A percentile compares a stretch with the other conserved stretches of the same genome.
Conservation (phyloP, 2,113 vertebrate genomes). For the Perca schrenkii region DNA sequence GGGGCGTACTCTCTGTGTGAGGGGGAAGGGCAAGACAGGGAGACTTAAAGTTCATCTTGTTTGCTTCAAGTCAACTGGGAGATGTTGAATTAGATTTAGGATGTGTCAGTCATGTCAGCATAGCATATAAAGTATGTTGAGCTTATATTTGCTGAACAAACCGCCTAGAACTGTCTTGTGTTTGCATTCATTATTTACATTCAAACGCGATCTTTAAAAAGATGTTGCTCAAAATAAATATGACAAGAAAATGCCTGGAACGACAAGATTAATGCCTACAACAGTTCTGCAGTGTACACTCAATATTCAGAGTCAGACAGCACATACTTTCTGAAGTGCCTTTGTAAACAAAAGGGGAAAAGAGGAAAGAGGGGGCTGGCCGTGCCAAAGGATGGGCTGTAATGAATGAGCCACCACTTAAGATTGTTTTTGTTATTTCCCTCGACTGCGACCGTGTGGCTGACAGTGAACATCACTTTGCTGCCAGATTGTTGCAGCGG, state of each 20-base stretch:
- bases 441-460: conserved; percentile 63
- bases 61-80: conserved; percentile 30
- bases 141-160: neutral
- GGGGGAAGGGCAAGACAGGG: conserved; percentile 17
- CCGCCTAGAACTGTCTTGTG: neutral
- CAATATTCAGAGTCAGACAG: conserved; percentile 55
- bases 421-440: conserved; percentile 80
- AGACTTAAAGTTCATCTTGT: conserved; percentile 43
- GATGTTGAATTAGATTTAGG: conserved; percentile 11
- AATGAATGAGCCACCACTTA: conserved; percentile 74
- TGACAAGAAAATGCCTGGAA: conserved; percentile 5
- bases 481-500: conserved; percentile 64
- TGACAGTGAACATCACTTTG: conserved; percentile 77
- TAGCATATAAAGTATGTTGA: neutral
- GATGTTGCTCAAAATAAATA: conserved; percentile 19
- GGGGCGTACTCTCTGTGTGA: conserved; percentile 89
- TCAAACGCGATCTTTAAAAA: conserved; percentile 37
- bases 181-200: conserved; percentile 7
- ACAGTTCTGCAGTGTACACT: conserved; percentile 26
- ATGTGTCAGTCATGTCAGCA: conserved; percentile 6
- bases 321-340: conserved; percentile 66
- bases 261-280: neutral
- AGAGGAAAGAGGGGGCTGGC: conserved; percentile 59
- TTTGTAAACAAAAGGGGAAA: conserved; percentile 68
- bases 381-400: conserved; percentile 60